Evolutionary conservation across 2,113 vertebrate species (phyloP).

Genomic region (Eublepharis macularius): DNA sequence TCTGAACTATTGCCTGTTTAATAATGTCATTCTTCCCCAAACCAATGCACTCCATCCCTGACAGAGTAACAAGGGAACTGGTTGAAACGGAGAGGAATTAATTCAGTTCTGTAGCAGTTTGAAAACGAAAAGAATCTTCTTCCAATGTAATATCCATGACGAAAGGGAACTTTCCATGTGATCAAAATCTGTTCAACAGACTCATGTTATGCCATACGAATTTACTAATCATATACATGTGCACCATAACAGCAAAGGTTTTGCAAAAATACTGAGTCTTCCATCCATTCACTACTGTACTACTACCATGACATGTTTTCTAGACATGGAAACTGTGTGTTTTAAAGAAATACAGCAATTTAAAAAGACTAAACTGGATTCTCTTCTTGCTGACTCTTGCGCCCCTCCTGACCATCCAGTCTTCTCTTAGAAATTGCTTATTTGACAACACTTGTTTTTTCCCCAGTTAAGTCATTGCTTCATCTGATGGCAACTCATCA

Average conservation of each 20-base stretch:
- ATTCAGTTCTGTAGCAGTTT: background rate
- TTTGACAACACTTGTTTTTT: background rate
- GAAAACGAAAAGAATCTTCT: background rate
- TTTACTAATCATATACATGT: background rate
- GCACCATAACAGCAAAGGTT: background rate
- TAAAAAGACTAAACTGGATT: background rate
- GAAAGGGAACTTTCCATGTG: background rate
- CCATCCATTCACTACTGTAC: background rate
- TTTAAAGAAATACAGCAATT: background rate
- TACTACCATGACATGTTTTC: background rate
- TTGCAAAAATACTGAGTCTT: background rate
- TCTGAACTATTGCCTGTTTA: constrained; percentile 5
- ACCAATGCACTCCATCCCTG: background rate
- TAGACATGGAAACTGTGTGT: background rate
- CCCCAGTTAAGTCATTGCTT: background rate
- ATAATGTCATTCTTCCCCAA: background rate
- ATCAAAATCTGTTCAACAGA: background rate
- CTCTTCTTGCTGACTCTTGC: background rate
- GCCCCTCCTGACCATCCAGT: background rate
- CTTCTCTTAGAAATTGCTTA: background rate
- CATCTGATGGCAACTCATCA: background rate
- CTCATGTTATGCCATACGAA: background rate
- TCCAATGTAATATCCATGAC: background rate
- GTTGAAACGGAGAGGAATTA: background rate
- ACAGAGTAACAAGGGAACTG: background rate